phyloP scores from a whole-genome alignment of 2,797 vertebrate species.

The Apodemus agrarius region DNA sequence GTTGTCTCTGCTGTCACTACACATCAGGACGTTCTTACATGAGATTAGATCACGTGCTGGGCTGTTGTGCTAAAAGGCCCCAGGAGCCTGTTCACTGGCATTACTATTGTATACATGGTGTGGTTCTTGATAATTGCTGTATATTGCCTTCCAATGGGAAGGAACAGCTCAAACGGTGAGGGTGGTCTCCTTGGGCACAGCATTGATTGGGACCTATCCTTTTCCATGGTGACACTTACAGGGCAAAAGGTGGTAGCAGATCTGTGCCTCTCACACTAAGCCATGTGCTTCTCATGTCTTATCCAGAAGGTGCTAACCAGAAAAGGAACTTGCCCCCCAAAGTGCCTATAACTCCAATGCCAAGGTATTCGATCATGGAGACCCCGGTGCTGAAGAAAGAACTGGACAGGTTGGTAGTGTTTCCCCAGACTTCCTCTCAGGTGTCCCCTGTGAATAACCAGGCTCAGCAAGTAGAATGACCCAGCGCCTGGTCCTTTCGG shows the following conservation, averaged over 20 bases:
- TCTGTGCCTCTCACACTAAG: not conserved
- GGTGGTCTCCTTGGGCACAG: not conserved
- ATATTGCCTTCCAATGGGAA: not conserved
- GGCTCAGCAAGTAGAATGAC: not conserved
- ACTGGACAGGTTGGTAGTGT: conserved; percentile 90
- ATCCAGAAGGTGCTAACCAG: conserved; percentile 77
- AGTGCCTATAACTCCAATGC: conserved; percentile 94
- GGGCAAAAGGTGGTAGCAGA: not conserved
- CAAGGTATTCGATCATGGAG: conserved; percentile 96
- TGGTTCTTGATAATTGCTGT: fast-evolving
- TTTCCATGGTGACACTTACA: not conserved
- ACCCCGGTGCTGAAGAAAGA: conserved; percentile 96
- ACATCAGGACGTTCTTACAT: not conserved
- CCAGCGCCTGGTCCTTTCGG: not conserved
- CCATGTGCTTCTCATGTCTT: conserved; percentile 45
- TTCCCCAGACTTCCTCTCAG: not conserved
- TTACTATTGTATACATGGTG: not conserved
- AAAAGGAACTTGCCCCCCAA: conserved; percentile 80
- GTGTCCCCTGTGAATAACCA: not conserved
- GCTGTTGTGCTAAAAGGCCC: not conserved
- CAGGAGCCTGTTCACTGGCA: no score
- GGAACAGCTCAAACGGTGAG: not conserved
- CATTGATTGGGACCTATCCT: not conserved
- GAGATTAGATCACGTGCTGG: not conserved
- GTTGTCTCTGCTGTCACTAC: not conserved